These are phyloP conservation scores for Oxygymnocypris stewartii DNA, from an alignment of 2,113 vertebrate species.

Conservation along the genomic window DNA sequence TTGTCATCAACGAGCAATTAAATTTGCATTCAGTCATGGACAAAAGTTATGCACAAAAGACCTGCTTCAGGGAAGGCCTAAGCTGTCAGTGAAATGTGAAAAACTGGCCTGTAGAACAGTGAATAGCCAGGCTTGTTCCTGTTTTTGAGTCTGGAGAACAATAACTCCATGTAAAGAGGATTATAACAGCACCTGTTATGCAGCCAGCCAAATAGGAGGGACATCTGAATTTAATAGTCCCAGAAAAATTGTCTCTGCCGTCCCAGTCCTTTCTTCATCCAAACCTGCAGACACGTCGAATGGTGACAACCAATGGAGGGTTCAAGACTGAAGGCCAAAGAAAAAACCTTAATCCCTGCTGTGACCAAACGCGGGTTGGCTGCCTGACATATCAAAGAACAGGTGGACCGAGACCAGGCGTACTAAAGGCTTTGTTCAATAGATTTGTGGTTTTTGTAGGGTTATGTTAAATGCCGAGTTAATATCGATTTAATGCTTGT, in stretches of 20 bases:
- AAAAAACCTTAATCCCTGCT: conserved; percentile 50
- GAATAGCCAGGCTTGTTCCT: conserved; percentile 67
- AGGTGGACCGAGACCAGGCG: conserved; percentile 74
- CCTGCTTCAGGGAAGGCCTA: not conserved
- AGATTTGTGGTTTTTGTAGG: conserved; percentile 66
- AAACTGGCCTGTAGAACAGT: conserved; percentile 47
- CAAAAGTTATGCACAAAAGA: conserved; percentile 28
- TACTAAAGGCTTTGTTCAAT: conserved; percentile 71
- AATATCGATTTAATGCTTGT: conserved; percentile 86
- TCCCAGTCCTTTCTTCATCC: conserved; percentile 40
- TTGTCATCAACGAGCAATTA: conserved; percentile 29
- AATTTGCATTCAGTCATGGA: conserved; percentile 31
- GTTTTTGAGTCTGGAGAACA: conserved; percentile 69
- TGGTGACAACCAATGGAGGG: conserved; percentile 33
- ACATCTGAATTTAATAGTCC: conserved; percentile 53
- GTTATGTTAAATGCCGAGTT: conserved; percentile 82
- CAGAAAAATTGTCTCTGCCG: conserved; percentile 41
- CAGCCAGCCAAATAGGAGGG: conserved; percentile 64
- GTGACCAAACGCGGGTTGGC: conserved; percentile 38
- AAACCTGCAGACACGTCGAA: conserved; percentile 37
- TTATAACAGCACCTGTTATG: conserved; percentile 73
- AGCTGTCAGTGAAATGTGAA: conserved; percentile 20
- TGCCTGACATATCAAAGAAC: conserved; percentile 66
- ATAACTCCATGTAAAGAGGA: conserved; percentile 75
- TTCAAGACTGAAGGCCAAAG: conserved; percentile 37